Evolutionary conservation across 2,888 invertebrate genomes (phyloP), one percentile per base, ranked within the genome.

Genomic region (Trileptium ribeirensis): DNA sequence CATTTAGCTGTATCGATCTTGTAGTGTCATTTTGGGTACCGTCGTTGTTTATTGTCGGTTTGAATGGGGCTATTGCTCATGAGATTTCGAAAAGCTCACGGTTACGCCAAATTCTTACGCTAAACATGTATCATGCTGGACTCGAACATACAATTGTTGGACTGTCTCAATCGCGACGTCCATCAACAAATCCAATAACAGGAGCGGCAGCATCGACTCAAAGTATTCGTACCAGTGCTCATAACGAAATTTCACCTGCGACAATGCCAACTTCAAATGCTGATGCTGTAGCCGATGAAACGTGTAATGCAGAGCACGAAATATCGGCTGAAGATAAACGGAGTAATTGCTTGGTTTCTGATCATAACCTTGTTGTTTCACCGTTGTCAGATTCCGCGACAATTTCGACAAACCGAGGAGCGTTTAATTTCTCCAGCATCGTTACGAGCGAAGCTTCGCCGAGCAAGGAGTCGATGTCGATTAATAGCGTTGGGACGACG

Each of bases 101-200:
- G 77, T n/a, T 75, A 2, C 77, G 77, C 15, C 77, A 75, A 75
- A 36, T 36, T 24, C 77, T 75, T n/a, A 75, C 77, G 2, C 38
- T 75, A 39, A 39, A 75, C n/a, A 38, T 75, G 38, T 75, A 75
- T 39, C 77, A 75, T 36, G 39, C 39, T n/a, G 77, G 77, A 15
- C 31, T 75, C 8, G 39, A 39, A 38, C 77, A 75, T 24, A 75
- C 77, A 8, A 51, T 51, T 15, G 51, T 51, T 15, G 51, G 51
- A 24, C 8, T 51, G 51, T n/a, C n/a, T n/a, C n/a, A n/a, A n/a
- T n/a, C n/a, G n/a, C n/a, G n/a, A n/a, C n/a, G n/a, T n/a, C 8
- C 8, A 24, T 51, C 51, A 51, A 51, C 51, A 15, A n/a, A n/a
- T n/a, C n/a, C n/a, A n/a, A n/a, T n/a, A n/a, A 15, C 8, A 15